phyloP scores from a whole-genome alignment of 35 echinoderm and acorn worm genomes.

The Eucidaris tribuloides region DNA sequence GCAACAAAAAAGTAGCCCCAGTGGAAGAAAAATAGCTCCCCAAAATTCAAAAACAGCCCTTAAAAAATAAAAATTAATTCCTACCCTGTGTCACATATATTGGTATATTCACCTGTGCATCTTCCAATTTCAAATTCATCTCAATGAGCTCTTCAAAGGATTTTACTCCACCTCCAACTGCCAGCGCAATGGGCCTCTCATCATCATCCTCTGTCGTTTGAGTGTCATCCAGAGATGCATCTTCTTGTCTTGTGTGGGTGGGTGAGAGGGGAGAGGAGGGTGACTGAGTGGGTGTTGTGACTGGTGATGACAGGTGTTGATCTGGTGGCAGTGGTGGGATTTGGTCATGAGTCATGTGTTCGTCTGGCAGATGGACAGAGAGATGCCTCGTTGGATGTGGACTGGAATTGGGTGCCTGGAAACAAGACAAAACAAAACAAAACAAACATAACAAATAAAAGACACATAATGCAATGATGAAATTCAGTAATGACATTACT shows the following conservation, averaged over 20 bases:
- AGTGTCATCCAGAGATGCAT: not conserved
- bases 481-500: not conserved
- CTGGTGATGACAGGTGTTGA: not conserved
- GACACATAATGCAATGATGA: not conserved
- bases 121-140: slow-evolving; percentile 55
- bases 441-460: too few relatives aligned
- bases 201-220: not conserved
- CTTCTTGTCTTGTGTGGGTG: not conserved
- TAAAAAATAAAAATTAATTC: too few relatives aligned
- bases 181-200: slow-evolving; percentile 53
- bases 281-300: not conserved
- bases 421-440: too few relatives aligned
- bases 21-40: too few relatives aligned
- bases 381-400: too few relatives aligned
- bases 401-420: too few relatives aligned
- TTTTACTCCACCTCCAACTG: slow-evolving; percentile 41
- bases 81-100: too few relatives aligned
- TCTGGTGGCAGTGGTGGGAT: not conserved
- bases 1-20: too few relatives aligned
- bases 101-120: slow-evolving; percentile 14
- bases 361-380: not conserved
- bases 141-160: slow-evolving; percentile 93
- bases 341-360: not conserved
- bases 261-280: slow-evolving; percentile 1
- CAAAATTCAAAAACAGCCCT: too few relatives aligned